phyloP scores from a whole-genome alignment of 2,888 invertebrate genomes.

The Xanthorhoe spadicearia region DNA sequence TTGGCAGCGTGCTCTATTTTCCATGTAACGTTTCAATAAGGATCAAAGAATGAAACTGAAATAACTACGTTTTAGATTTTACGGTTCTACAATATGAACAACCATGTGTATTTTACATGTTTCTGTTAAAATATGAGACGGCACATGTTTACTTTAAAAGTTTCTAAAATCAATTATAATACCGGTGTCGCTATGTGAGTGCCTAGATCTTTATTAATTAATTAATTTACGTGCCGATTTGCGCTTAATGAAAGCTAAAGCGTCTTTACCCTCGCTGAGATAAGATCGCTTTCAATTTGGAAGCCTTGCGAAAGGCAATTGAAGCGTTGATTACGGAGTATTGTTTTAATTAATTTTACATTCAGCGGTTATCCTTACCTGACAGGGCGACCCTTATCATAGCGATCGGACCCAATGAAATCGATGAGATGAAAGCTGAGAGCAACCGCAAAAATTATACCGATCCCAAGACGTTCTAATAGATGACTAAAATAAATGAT shows the following conservation, averaged over 20 bases:
- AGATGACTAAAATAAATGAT: neutral
- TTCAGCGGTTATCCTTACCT: constrained; percentile 32
- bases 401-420: constrained; percentile 16
- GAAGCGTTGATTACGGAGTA: constrained; percentile 33
- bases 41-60: constrained; percentile 6
- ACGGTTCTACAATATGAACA: neutral
- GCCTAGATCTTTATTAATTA: constrained; percentile 21
- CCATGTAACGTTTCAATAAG: constrained; percentile 4
- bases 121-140: neutral
- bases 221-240: constrained; percentile 31
- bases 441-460: constrained; percentile 3
- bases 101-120: neutral
- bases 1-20: constrained; percentile 3
- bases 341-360: constrained; percentile 36
- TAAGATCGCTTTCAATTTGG: constrained; percentile 32
- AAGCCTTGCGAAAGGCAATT: constrained; percentile 31
- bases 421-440: constrained; percentile 9
- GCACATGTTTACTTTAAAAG: neutral
- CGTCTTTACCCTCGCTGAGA: constrained; percentile 34
- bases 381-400: constrained; percentile 38
- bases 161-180: neutral
- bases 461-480: neutral
- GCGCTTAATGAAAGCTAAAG: constrained; percentile 30
- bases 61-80: neutral
- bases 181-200: neutral